Evolutionary conservation across 1,140 invertebrate species (phyloP).

Genomic region (Pogonomyrmex californicus): DNA sequence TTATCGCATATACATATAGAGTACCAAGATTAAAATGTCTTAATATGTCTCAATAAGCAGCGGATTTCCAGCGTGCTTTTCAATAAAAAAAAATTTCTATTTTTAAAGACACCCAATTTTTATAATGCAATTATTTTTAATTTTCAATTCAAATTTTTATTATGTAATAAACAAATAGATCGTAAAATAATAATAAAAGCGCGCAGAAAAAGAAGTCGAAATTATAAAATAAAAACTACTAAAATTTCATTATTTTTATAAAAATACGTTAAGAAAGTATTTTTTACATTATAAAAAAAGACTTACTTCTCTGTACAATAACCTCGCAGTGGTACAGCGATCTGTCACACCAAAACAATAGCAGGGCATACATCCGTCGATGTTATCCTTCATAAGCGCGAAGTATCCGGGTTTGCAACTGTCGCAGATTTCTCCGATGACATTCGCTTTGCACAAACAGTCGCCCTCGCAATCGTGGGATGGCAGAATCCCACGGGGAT

Average conservation of each 20-base stretch:
- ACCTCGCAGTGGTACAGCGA: slow-evolving; percentile 90
- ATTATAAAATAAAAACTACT: neutral
- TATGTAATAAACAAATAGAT: neutral
- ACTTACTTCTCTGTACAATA: slow-evolving; percentile 88
- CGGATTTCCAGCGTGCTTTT: neutral
- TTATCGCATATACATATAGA: neutral
- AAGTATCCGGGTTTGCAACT: slow-evolving; percentile 95
- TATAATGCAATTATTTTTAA: neutral
- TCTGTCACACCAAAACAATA: slow-evolving; percentile 96
- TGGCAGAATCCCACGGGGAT: slow-evolving; percentile 90
- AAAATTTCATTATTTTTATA: neutral
- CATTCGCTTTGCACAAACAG: slow-evolving; percentile 95
- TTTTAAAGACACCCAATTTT: neutral
- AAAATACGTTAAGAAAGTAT: neutral
- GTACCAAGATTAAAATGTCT: neutral
- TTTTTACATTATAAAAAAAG: neutral
- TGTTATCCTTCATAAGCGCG: slow-evolving; percentile 91
- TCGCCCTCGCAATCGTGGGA: slow-evolving; percentile 92
- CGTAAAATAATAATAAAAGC: neutral
- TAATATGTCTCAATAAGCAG: slow-evolving; percentile 39
- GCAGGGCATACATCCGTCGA: slow-evolving; percentile 95
- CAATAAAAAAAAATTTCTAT: neutral
- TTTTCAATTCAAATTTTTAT: neutral
- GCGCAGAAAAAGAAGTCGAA: neutral
- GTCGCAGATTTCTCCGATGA: slow-evolving; percentile 93